Conservation (phyloP, 2,113 vertebrate genomes). For the Melanocharis versteri region DNA sequence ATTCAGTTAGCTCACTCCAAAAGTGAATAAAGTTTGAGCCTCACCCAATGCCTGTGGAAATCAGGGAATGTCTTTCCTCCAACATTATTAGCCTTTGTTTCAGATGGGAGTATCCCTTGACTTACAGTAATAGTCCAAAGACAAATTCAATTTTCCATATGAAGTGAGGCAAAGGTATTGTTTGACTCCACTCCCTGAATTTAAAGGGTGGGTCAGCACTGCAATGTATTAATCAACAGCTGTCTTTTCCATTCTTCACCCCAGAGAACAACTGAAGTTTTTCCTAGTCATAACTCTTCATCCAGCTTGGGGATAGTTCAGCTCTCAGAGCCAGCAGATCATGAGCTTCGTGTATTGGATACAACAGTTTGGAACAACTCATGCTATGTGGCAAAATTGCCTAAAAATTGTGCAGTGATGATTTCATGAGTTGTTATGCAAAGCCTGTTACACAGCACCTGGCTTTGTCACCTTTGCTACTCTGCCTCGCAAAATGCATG, state of each 20-base stretch:
- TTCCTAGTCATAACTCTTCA: not conserved
- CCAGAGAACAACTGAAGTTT: slow-evolving; percentile 5
- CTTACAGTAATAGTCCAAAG: not conserved
- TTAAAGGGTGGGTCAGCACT: not conserved
- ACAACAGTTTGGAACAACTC: not conserved
- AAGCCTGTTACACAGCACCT: not conserved
- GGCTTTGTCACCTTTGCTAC: not conserved
- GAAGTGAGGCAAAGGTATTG: not conserved
- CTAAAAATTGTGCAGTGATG: not conserved
- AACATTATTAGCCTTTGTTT: not conserved
- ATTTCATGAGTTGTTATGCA: not conserved
- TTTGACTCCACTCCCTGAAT: slow-evolving; percentile 4
- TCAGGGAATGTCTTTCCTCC: not conserved
- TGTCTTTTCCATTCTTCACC: slow-evolving; percentile 5
- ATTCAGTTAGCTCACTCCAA: not conserved
- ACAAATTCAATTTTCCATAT: not conserved
- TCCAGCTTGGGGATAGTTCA: not conserved
- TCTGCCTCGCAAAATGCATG: not conserved
- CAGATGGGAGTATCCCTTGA: slow-evolving; percentile 14
- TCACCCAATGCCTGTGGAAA: slow-evolving; percentile 2
- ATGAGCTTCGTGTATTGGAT: not conserved
- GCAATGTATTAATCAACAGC: not conserved
- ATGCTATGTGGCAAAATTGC: not conserved
- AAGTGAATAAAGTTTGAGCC: not conserved
- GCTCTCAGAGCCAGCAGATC: not conserved